A percentile compares a stretch with the other conserved stretches of the same genome.
Evolutionary conservation across 2,888 invertebrate genomes (phyloP).

Genomic region (Lacanobia oleracea): DNA sequence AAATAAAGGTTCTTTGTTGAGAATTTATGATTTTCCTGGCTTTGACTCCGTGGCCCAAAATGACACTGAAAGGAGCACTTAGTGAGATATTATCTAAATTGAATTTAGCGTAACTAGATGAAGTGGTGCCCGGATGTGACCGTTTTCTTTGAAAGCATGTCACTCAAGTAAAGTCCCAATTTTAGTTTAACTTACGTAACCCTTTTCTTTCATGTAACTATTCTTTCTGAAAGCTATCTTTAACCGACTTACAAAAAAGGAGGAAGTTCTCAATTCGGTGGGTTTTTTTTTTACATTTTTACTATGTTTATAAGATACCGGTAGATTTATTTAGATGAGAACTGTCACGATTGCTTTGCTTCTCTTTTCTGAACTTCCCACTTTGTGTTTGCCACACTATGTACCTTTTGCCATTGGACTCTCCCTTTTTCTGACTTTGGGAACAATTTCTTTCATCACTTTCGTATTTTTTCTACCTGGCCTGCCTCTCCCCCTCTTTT

Average conservation of each 20-base stretch:
- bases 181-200: neutral
- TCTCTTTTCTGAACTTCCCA: too few species aligned
- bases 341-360: too few species aligned
- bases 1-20: neutral
- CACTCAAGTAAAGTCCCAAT: conserved; percentile 3
- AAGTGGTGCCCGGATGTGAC: neutral
- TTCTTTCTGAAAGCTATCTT: neutral
- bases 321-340: too few species aligned
- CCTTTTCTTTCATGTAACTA: conserved; percentile 5
- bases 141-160: conserved; percentile 26
- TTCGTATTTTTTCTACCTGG: too few species aligned
- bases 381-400: neutral
- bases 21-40: conserved; percentile 5
- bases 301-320: too few species aligned
- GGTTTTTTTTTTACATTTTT: too few species aligned
- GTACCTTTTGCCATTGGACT: neutral
- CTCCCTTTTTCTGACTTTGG: neutral
- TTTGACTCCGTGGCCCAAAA: conserved; percentile 6
- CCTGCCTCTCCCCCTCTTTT: too few species aligned
- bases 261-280: too few species aligned
- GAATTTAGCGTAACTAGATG: conserved; percentile 32
- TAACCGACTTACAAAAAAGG: too few species aligned
- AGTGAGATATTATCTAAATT: conserved; percentile 41
- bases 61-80: conserved; percentile 43
- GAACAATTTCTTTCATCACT: neutral